Evolutionary conservation across 1,140 invertebrate species (phyloP), one percentile per base, ranked within the genome.

Genomic region (Pseudomyrmex gracilis): DNA sequence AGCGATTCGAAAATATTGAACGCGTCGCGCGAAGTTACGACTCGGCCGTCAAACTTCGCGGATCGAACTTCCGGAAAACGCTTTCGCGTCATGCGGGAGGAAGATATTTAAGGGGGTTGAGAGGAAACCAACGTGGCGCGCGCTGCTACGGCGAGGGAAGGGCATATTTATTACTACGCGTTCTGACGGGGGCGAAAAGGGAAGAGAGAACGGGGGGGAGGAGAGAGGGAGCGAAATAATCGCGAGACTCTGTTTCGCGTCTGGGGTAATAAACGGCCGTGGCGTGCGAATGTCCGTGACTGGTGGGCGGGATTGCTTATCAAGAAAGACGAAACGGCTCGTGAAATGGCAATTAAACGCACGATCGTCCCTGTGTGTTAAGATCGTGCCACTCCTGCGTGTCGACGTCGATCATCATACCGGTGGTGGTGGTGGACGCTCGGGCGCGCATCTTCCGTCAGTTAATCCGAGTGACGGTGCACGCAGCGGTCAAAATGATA

Each of bases 1-100:
- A 55, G 82, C 73, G 87, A 85, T 87, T 87, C 74, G 87, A 71
- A 87, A 87, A 87, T 88, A 88, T 88, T 82, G 86, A 85, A 87
- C 86, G 74, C 76, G 82, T 76, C 63, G 34, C 34, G 34, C 58
- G 53, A 88, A 87, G 82, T 87, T 88, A 85, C 87, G 87, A 66
- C 58, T 67, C 77, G 58, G 17, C 73, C 86, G 86, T 88, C 87
- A 88, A 88, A 88, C 82, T 88, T 88, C 24, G 63, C 49, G 61
- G 82, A 88, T 88, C 70, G 70, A 88, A 88, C 47, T 88, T 87
- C 53, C 45, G 53, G 86, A 87, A 77, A 82, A 47, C 58, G 58
- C 57, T 51, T 20, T 17, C 64, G 3, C 17, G 34, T 34, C 20
- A 7, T 22, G 43, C 76, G 53, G 57, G 34, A 68, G 20, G 20